Evolutionary conservation across 2,888 invertebrate species (phyloP), one percentile per base, ranked within the genome.

Genomic region (Plebejus melissa): DNA sequence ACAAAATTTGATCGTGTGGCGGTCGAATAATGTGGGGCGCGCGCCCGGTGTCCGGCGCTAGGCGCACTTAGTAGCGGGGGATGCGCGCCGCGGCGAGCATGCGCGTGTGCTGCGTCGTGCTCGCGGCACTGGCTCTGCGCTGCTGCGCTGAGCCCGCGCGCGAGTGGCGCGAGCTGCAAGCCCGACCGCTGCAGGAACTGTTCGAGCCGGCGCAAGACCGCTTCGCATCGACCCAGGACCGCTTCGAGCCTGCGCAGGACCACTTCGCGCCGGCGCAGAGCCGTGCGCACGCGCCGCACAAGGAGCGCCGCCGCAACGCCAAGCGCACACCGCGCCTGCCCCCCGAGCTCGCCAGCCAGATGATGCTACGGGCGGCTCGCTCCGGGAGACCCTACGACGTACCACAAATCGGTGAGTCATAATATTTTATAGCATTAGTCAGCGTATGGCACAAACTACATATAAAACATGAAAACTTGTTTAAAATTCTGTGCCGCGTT

Each of bases 331-430:
- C 88, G 60, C 88, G 88, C 79, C 84, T 94, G 76, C 94, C 95
- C 80, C 91, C 94, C 76, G 95, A 95, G 82, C 94, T 96, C 82
- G 96, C 96, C 74, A 96, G 95, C 84, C 97, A 97, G 88, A 94
- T 97, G 90, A 96, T 97, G 96, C 91, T 96, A 84, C 95, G 97
- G 82, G 95, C 96, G 77, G 95, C 96, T 78, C 95, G 97, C 82
- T 96, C 96, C 80, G 96, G 95, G 86, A 94, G 96, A 83, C 96
- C 96, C 83, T 97, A 97, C 90, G 97, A 97, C 91, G 97, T 97
- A 80, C 97, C 97, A 82, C 97, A 97, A 94, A 97, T 97, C 86
- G 97, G 97, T 97, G 85, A 95, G 95, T 75, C 58, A 32, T 71
- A 75, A 32, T 71, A 75, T 76, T 60, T 28, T 46, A 46, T 46